Percentiles rank a stretch among this genome's conserved stretches.
These are phyloP conservation scores for Ceratotherium simum DNA, from an alignment of 2,113 vertebrate genomes.

Conservation along the genomic window DNA sequence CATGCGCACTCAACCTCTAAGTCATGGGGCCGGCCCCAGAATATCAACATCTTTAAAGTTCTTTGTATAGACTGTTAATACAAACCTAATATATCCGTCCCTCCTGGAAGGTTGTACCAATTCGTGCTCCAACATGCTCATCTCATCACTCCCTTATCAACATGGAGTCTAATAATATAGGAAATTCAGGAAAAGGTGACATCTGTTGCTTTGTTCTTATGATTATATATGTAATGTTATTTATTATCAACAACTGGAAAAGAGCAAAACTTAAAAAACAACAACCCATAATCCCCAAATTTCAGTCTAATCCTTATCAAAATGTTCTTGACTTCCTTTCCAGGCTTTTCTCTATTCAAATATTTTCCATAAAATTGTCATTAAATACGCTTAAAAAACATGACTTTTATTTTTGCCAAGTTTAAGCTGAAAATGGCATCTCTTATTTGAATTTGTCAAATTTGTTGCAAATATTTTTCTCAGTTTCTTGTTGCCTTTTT, in stretches of 20 bases:
- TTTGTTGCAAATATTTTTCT: constrained; percentile 66
- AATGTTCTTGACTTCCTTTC: neutral
- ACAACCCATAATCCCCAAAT: neutral
- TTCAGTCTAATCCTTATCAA: neutral
- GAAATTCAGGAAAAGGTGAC: neutral
- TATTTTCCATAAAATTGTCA: constrained; percentile 54
- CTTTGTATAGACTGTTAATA: neutral
- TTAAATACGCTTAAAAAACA: constrained; percentile 56
- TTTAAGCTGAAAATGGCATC: constrained; percentile 53
- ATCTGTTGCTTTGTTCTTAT: neutral
- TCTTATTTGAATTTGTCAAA: constrained; percentile 57
- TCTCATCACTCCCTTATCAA: neutral
- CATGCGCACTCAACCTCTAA: too few relatives aligned
- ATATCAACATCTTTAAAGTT: neutral
- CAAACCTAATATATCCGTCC: neutral
- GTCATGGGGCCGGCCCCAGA: neutral
- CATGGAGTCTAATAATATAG: neutral
- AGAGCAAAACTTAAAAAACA: neutral
- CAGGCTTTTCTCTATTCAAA: constrained; percentile 29
- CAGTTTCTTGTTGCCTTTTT: constrained; percentile 52
- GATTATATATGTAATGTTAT: neutral
- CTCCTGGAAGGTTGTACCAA: neutral
- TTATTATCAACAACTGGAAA: constrained; percentile 5
- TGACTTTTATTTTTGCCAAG: constrained; percentile 63
- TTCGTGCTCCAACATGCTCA: neutral